Base-by-base conservation (phyloP, 53 echinoderm and acorn worm genomes). In the Antedon mediterranea region DNA sequence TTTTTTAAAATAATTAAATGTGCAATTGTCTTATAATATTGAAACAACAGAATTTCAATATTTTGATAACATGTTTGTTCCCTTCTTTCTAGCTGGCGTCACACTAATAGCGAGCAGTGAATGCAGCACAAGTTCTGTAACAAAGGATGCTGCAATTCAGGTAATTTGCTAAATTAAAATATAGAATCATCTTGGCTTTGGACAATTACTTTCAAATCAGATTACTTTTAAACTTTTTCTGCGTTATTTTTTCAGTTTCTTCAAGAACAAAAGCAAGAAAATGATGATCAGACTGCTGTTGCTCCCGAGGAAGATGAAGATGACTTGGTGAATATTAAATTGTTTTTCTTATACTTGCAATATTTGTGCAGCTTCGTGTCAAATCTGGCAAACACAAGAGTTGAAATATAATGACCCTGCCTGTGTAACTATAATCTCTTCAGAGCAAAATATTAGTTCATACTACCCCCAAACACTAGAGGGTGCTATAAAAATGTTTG, bases 221-320 rank as follows among this genome's bases (percentile, higher is more conserved):
- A 78, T 20, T 1, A 31, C 33, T 29, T 33, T 73, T 0, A 15
- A 32, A 4, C 1, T 72, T 31, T 70, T n/a, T 37, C 37, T 37
- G 6, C 4, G 0, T 33, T 71, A 71, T 28, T 42, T 41, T 70
- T n/a, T 30, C 34, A 87, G 85, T 90, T 90, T 79, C 80, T 91
- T 73, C 88, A 88, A 84, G 90, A 86, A 20, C 80, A 88, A 29
- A 77, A 75, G 28, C 71, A 92, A 31, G 80, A 78, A 71, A 73
- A 86, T 41, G 88, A 88, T 23, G 90, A 82, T 32, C 37, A 72
- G 43, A 78, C 78, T 11, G 75, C 88, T 43, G 82, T 44, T 29
- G 78, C 79, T 29, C 76, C 75, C 29, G 93, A 79, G 30, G 93
- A 93, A 79, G 90, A 90, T 84, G 88, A 86, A 23, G 93, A 93